phyloP scores from a whole-genome alignment of 1,140 invertebrate genomes.

The Elymnias hypermnestra region DNA sequence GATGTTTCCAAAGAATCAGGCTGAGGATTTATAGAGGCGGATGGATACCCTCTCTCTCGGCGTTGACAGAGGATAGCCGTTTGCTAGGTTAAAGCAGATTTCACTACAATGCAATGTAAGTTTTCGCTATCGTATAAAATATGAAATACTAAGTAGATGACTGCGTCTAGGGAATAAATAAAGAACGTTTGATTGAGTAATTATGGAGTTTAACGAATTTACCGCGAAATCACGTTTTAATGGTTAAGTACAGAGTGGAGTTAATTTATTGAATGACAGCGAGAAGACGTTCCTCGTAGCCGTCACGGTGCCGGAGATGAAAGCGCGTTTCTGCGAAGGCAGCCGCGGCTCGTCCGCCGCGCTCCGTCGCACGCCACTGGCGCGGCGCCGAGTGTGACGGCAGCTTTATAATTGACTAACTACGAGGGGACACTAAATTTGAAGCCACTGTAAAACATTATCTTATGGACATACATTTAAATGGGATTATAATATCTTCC shows the following conservation, averaged over 20 bases:
- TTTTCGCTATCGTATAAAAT: too few species aligned
- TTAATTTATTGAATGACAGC: conserved; percentile 18
- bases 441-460: not conserved
- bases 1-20: too few species aligned
- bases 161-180: too few species aligned
- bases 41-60: too few species aligned
- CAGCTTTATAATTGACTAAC: conserved; percentile 41
- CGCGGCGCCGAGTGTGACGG: conserved; percentile 25
- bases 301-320: conserved; percentile 32
- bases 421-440: conserved; percentile 7
- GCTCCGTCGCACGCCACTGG: conserved; percentile 24
- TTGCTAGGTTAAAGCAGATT: too few species aligned
- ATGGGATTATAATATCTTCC: too few species aligned
- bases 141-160: too few species aligned
- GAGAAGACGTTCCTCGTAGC: conserved; percentile 9
- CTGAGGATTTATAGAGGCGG: too few species aligned
- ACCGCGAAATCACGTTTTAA: conserved; percentile 13
- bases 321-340: conserved; percentile 39
- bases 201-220: conserved; percentile 1
- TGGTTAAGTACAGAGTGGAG: conserved; percentile 9
- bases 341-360: conserved; percentile 24
- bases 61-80: too few species aligned
- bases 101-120: too few species aligned
- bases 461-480: too few species aligned
- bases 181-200: too few species aligned